A percentile compares a stretch with the other conserved stretches of the same genome.
Evolutionary conservation across 1,140 invertebrate species (phyloP).

Genomic region (Propsilocerus akamusi): DNA sequence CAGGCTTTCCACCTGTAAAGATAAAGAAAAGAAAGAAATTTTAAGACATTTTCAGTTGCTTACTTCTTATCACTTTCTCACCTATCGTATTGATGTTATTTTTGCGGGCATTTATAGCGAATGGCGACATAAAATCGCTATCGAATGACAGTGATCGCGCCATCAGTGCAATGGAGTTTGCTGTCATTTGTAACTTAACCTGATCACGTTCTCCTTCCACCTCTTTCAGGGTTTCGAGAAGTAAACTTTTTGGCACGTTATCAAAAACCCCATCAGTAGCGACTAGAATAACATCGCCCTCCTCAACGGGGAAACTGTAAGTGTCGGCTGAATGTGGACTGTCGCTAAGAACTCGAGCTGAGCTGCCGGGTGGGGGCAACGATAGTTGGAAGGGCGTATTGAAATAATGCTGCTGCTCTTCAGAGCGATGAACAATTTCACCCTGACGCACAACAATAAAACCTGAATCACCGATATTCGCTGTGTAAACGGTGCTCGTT

Average conservation of each 20-base stretch:
- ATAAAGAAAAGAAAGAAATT: slow-evolving; percentile 16
- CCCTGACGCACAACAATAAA: slow-evolving; percentile 81
- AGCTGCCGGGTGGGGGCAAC: slow-evolving; percentile 74
- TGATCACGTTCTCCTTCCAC: slow-evolving; percentile 51
- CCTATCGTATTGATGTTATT: slow-evolving; percentile 86
- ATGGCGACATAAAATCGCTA: slow-evolving; percentile 86
- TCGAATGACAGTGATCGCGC: slow-evolving; percentile 85
- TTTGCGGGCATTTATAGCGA: slow-evolving; percentile 76
- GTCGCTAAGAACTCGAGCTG: slow-evolving; percentile 67
- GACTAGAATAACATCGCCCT: slow-evolving; percentile 88
- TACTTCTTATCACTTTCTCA: slow-evolving; percentile 24
- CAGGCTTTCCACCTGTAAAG: slow-evolving; percentile 82
- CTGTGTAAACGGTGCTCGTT: slow-evolving; percentile 76
- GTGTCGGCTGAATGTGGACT: slow-evolving; percentile 84
- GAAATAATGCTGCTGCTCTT: slow-evolving; percentile 96
- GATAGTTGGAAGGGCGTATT: slow-evolving; percentile 96
- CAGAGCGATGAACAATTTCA: slow-evolving; percentile 73
- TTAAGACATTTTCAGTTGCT: not conserved
- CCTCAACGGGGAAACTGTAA: slow-evolving; percentile 75
- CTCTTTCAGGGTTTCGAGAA: slow-evolving; percentile 29
- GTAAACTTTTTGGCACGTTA: slow-evolving; percentile 81
- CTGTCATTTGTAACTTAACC: slow-evolving; percentile 64
- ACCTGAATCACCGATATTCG: slow-evolving; percentile 97
- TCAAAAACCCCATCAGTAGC: slow-evolving; percentile 97
- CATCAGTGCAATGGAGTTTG: slow-evolving; percentile 88